Conservation (phyloP, 2,113 vertebrate genomes). For the Pomatostomus ruficeps region DNA sequence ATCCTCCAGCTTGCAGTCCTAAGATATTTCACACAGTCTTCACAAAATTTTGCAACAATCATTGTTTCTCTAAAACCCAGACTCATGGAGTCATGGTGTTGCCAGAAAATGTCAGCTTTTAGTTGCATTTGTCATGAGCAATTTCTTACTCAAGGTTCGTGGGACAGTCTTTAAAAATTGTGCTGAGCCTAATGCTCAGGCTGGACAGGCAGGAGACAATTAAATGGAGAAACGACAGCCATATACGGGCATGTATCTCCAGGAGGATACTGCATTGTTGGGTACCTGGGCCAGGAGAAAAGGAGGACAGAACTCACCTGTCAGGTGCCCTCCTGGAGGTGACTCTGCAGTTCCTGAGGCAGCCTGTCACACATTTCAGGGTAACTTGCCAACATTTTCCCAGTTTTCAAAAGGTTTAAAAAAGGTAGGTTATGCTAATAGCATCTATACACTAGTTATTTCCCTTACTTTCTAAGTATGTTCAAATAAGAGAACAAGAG, state of each 20-base stretch:
- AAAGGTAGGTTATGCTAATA: neutral
- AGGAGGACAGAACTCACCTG: neutral
- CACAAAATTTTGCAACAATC: neutral
- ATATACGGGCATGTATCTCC: neutral
- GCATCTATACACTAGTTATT: neutral
- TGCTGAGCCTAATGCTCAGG: fast-evolving
- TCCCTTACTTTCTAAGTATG: neutral
- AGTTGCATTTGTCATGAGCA: neutral
- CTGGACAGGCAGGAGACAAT: neutral
- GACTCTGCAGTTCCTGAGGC: neutral
- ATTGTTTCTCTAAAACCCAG: neutral
- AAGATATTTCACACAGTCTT: neutral
- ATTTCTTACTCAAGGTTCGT: neutral
- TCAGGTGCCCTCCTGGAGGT: fast-evolving
- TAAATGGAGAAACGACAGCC: neutral
- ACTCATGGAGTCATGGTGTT: neutral
- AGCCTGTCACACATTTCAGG: neutral
- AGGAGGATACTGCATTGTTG: neutral
- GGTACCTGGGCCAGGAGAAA: fast-evolving
- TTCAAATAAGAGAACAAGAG: neutral
- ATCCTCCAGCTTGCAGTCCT: neutral
- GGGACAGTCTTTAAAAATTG: neutral
- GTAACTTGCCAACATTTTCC: neutral
- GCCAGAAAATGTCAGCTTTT: neutral
- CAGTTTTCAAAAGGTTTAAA: neutral